A percentile compares a stretch with the other conserved stretches of the same genome.
phyloP scores from a whole-genome alignment of 2,113 vertebrate genomes.

The Myotis lucifugus region DNA sequence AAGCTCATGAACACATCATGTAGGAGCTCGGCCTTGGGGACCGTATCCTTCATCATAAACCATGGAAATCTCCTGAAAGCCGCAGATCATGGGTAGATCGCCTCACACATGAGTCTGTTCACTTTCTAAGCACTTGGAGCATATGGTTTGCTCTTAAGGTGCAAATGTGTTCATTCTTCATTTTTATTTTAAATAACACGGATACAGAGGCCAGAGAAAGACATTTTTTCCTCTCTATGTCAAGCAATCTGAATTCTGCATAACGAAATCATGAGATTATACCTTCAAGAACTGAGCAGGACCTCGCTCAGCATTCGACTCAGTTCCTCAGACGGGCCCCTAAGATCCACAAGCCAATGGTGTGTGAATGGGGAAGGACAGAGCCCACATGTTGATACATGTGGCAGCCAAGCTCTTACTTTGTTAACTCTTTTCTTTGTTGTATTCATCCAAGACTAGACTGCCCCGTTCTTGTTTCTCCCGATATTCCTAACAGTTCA shows the following conservation, averaged over 20 bases:
- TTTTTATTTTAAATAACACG: slow-evolving; percentile 14
- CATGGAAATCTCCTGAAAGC: slow-evolving; percentile 4
- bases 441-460: not conserved
- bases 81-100: not conserved
- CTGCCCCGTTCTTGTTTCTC: slow-evolving; percentile 41
- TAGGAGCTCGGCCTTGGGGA: not conserved
- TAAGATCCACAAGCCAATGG: not conserved
- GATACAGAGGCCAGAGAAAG: not conserved
- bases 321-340: not conserved
- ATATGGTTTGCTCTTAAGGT: not conserved
- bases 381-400: not conserved
- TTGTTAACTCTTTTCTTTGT: not conserved
- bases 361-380: not conserved
- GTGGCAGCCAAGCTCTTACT: not conserved
- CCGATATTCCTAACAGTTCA: slow-evolving; percentile 61
- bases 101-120: not conserved
- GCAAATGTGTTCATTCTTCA: not conserved
- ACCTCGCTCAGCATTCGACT: not conserved
- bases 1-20: not conserved
- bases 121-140: not conserved
- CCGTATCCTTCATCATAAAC: not conserved
- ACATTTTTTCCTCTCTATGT: not conserved
- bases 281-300: not conserved
- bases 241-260: slow-evolving; percentile 3
- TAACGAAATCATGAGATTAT: not conserved